A percentile compares a stretch with the other conserved stretches of the same genome.
These are phyloP conservation scores for Microctonus brassicae DNA, from an alignment of 2,888 invertebrate genomes.

Conservation along the genomic window DNA sequence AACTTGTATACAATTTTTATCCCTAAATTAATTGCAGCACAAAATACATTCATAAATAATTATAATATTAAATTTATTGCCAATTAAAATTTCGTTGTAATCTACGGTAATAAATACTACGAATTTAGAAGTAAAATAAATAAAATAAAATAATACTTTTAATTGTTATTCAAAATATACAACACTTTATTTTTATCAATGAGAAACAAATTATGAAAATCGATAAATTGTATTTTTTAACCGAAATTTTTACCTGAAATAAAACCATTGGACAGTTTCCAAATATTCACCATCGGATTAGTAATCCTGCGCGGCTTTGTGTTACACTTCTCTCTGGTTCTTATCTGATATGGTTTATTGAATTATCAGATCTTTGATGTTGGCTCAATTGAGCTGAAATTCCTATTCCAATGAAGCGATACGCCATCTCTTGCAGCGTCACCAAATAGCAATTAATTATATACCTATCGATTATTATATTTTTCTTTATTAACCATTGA, in stretches of 20 bases:
- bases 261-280: not conserved
- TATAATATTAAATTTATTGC: too few species aligned
- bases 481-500: not conserved
- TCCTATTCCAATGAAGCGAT: constrained; percentile 52
- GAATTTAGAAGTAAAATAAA: too few species aligned
- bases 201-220: not conserved
- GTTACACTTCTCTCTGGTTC: constrained; percentile 41
- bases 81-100: too few species aligned
- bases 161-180: too few species aligned
- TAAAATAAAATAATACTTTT: too few species aligned
- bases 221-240: not conserved
- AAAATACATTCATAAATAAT: too few species aligned
- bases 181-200: not conserved
- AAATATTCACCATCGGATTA: constrained; percentile 43
- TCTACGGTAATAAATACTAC: too few species aligned
- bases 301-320: constrained; percentile 49
- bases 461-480: not conserved
- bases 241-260: not conserved
- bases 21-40: too few species aligned
- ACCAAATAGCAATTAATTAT: constrained; percentile 16
- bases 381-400: constrained; percentile 42
- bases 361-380: constrained; percentile 53
- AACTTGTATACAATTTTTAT: too few species aligned
- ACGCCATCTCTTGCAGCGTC: constrained; percentile 51
- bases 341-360: constrained; percentile 60